Conservation (phyloP, 2,113 vertebrate species). For the Sula dactylatra region DNA sequence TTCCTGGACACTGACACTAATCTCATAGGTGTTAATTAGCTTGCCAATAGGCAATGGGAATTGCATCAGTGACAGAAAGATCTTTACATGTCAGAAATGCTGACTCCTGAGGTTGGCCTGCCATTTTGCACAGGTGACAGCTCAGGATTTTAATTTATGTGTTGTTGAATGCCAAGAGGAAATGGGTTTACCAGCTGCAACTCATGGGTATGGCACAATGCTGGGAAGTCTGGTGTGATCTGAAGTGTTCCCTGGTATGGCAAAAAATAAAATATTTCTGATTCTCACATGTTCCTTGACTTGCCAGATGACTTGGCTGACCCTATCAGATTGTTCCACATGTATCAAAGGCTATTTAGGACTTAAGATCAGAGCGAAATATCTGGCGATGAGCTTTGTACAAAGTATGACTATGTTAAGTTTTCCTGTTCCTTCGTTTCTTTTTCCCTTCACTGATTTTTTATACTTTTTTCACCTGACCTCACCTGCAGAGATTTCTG, state of each 20-base stretch:
- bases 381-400: accelerated
- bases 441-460: background rate
- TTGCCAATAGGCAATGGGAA: background rate
- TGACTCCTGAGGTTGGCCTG: background rate
- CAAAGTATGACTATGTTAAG: accelerated
- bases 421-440: background rate
- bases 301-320: background rate
- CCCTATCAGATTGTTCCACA: background rate
- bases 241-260: accelerated
- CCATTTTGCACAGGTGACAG: background rate
- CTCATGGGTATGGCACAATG: background rate
- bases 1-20: constrained; percentile 9
- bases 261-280: background rate
- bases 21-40: background rate
- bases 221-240: background rate
- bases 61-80: constrained; percentile 2
- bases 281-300: background rate
- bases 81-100: background rate
- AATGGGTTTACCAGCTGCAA: background rate
- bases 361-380: background rate
- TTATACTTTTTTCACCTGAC: background rate
- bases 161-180: background rate
- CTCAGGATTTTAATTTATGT: background rate
- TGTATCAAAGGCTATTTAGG: background rate
- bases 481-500: background rate